Base-by-base conservation (phyloP, 2,113 vertebrate species). In the Collichthys lucidus region DNA sequence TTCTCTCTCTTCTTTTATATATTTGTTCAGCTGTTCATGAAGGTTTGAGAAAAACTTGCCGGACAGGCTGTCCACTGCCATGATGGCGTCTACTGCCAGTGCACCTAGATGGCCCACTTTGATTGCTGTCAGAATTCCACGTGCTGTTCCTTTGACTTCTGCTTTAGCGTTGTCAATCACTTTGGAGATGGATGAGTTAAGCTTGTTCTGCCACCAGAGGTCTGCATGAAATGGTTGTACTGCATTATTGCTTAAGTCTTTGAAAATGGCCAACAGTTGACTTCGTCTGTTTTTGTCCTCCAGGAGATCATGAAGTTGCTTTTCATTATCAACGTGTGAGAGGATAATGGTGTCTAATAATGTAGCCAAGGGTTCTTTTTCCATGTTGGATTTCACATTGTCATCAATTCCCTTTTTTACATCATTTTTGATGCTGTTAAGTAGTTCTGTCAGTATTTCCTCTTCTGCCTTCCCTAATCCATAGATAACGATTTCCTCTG, bases 151-250 rank as follows among this genome's bases (percentile, higher is more conserved):
- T 20, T 66, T 47, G 26, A 53, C 29, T 0, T 60, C 52, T 0
- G n/a, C 19, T 62, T 29, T 75, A 4, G 53, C 84, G 42, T n/a
- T 71, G 17, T 20, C 0, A n/a, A 56, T 74, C n/a, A 83, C 65
- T 49, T 0, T 61, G 10, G 44, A 70, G n/a, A 66, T 6, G 14
- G 42, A 24, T 31, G 84, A 75, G 61, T 65, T 71, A 5, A 86
- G 57, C 65, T 75, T 78, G 16, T 82, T 63, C 57, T 82, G 80
- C 84, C 75, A 70, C 40, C 26, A 44, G 22, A 82, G 84, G 44
- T 82, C 57, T 68, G 52, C 49, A 59, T 35, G 44, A 49, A 78
- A 64, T 15, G 79, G 31, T 7, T 82, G 35, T 14, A 70, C 0
- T 42, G 75, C 75, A 61, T 31, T 24, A 7, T n/a, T 70, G 16